Percentiles rank a stretch among this genome's conserved stretches.
phyloP scores from a whole-genome alignment of 2,797 vertebrate species.

The Dryobates pubescens region DNA sequence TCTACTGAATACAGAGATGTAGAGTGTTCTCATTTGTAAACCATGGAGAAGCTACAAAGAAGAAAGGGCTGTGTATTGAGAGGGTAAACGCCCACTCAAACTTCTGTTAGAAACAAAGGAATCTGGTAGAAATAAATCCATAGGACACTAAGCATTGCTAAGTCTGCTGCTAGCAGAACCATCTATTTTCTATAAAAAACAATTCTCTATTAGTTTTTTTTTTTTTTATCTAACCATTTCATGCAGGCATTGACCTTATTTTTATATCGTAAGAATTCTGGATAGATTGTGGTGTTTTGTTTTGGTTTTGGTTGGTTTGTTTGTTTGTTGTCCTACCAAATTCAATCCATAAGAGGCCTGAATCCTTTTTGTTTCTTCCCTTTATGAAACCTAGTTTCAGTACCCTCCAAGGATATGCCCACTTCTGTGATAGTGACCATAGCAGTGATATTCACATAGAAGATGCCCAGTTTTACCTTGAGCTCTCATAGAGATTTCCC shows the following conservation, averaged over 20 bases:
- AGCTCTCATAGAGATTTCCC: neutral
- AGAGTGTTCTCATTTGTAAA: neutral
- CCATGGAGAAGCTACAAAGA: neutral
- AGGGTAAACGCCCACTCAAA: neutral
- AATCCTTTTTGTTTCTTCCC: neutral
- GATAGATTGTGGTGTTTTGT: neutral
- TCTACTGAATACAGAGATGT: no score
- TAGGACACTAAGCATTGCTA: neutral
- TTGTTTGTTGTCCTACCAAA: neutral
- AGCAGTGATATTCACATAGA: neutral
- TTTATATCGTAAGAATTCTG: neutral
- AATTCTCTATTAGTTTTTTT: neutral
- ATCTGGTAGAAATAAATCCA: neutral
- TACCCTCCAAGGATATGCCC: neutral
- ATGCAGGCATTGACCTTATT: neutral
- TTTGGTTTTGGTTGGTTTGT: neutral
- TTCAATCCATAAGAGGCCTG: neutral
- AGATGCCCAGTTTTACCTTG: neutral
- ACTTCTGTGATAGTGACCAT: neutral
- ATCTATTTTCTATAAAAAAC: neutral
- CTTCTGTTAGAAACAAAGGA: neutral
- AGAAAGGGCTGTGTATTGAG: neutral
- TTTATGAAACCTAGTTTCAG: neutral
- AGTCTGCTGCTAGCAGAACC: neutral
- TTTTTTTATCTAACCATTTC: neutral